Evolutionary conservation across 2,113 vertebrate genomes (phyloP).

Genomic region (Oreocharis arfaki): DNA sequence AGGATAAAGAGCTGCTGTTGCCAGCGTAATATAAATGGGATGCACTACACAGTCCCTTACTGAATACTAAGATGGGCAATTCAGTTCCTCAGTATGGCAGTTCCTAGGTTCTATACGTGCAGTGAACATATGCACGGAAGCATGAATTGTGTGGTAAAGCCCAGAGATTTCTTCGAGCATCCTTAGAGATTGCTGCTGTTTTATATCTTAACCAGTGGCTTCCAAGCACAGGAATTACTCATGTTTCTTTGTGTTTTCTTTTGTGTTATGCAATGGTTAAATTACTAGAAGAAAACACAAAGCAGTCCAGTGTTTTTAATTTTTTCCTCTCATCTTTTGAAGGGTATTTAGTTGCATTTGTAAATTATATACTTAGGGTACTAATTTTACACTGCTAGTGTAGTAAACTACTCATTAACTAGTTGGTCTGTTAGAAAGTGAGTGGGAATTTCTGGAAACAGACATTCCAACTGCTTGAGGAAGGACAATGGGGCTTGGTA

Average conservation of each 20-base stretch:
- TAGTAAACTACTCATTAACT: not conserved
- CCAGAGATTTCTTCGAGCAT: not conserved
- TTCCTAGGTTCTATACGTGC: not conserved
- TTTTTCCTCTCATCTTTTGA: not conserved
- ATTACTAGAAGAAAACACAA: not conserved
- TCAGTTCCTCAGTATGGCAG: not conserved
- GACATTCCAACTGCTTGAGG: not conserved
- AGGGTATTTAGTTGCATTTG: not conserved
- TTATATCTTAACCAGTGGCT: not conserved
- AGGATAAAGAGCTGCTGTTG: not conserved
- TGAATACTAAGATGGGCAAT: not conserved
- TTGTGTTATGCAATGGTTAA: not conserved
- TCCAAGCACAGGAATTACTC: not conserved
- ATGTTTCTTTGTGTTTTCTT: not conserved
- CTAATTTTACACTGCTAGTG: not conserved
- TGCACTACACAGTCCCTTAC: not conserved
- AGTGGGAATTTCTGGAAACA: not conserved
- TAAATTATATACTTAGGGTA: not conserved
- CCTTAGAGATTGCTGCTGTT: not conserved
- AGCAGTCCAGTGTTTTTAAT: not conserved
- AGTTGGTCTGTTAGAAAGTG: not conserved
- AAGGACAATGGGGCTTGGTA: not conserved
- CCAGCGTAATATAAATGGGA: rapidly evolving
- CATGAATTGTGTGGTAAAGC: not conserved
- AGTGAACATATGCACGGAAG: rapidly evolving